These are phyloP conservation scores for Oxystoma pomonae DNA, from an alignment of 2,888 invertebrate genomes.

Conservation along the genomic window DNA sequence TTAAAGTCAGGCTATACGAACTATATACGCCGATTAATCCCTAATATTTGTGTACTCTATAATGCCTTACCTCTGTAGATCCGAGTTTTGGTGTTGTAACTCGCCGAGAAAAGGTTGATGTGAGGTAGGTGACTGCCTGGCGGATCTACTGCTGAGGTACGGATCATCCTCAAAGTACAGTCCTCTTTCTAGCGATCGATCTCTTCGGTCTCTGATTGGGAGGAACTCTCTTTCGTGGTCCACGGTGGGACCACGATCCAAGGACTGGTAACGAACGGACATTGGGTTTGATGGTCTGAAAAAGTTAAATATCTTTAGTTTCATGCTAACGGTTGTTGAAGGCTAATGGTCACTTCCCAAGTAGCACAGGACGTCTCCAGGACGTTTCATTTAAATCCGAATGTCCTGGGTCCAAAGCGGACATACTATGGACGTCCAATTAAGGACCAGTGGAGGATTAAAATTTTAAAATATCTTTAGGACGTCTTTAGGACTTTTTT, in stretches of 20 bases:
- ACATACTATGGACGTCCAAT: too few relatives aligned
- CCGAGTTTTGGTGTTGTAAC: slow-evolving; percentile 90
- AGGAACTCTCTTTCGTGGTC: slow-evolving; percentile 82
- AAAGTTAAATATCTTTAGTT: too few relatives aligned
- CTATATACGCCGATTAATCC: too few relatives aligned
- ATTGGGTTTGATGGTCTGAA: slow-evolving; percentile 49
- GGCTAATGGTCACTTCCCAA: too few relatives aligned
- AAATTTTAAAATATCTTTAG: too few relatives aligned
- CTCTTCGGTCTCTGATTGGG: slow-evolving; percentile 74
- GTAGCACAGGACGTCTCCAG: too few relatives aligned
- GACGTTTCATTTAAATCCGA: too few relatives aligned
- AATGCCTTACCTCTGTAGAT: slow-evolving; percentile 75
- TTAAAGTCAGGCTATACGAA: too few relatives aligned
- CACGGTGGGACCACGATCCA: slow-evolving; percentile 48
- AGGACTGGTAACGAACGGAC: slow-evolving; percentile 55
- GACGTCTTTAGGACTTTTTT: too few relatives aligned
- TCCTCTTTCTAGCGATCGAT: slow-evolving; percentile 60
- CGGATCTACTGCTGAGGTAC: slow-evolving; percentile 56
- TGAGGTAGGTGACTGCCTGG: slow-evolving; percentile 68
- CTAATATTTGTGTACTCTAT: too few relatives aligned
- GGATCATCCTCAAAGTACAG: slow-evolving; percentile 68
- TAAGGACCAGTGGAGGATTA: too few relatives aligned
- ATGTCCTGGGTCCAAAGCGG: too few relatives aligned
- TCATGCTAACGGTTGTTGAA: neutral
- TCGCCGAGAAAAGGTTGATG: slow-evolving; percentile 66